Percentiles rank a stretch among this genome's conserved stretches.
Evolutionary conservation across 2,888 invertebrate species (phyloP).

Genomic region (Palloptera scutellata): DNA sequence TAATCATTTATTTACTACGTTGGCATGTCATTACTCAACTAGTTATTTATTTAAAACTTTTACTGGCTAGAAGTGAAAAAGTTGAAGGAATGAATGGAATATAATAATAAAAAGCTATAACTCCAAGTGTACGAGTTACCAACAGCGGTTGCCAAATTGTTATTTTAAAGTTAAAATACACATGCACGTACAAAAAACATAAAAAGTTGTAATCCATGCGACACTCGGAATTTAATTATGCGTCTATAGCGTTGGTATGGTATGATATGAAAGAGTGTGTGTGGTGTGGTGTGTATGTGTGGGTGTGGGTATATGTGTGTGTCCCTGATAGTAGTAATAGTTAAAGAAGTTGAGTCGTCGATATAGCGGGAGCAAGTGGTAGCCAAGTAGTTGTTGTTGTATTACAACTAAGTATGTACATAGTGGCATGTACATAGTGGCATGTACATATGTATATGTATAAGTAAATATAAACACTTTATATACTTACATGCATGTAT

Average conservation of each 20-base stretch:
- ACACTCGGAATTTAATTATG: not conserved
- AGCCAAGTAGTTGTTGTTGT: constrained; percentile 15
- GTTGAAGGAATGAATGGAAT: too few species aligned
- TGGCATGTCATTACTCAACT: too few species aligned
- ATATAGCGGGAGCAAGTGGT: too few species aligned
- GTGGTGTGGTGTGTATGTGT: not conserved
- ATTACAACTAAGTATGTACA: constrained; percentile 14
- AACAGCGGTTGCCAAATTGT: too few species aligned
- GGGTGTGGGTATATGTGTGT: not conserved
- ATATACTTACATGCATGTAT: not conserved
- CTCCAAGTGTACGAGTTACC: too few species aligned
- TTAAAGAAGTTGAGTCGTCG: too few species aligned
- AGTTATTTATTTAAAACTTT: too few species aligned
- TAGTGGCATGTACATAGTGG: constrained; percentile 1
- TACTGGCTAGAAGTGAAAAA: too few species aligned
- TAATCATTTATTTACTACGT: too few species aligned
- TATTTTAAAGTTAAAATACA: not conserved
- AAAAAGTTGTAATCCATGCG: not conserved
- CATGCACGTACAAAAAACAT: constrained; percentile 3
- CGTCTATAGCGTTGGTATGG: too few species aligned
- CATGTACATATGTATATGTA: constrained; percentile 1
- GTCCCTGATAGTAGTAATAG: not conserved
- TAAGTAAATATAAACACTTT: too few species aligned
- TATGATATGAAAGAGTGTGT: not conserved
- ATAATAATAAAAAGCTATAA: too few species aligned